Base-by-base conservation (phyloP, 1,140 invertebrate genomes). In the Drosophila busckii region DNA sequence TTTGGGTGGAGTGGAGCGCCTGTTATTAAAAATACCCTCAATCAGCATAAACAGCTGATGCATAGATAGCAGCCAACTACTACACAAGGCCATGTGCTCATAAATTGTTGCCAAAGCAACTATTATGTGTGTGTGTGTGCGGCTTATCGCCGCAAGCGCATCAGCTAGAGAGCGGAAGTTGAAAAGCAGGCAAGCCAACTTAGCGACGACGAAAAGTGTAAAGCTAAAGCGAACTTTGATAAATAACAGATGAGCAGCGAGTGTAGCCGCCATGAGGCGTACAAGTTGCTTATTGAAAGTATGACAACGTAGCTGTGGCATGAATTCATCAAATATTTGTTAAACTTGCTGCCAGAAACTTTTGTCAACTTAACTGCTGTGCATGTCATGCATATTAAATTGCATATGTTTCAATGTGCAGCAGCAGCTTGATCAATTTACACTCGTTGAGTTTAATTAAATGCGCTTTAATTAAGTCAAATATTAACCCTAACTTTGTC, bases 371-470 rank as follows among this genome's bases (percentile, higher is more conserved):
- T 75, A 76, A 70, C 75, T 82, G 70, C n/a, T 60, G 69, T 62
- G 69, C 73, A 54, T 37, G 65, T 46, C 75, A 82, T 82, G 76
- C 82, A 82, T 82, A 82, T 82, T 83, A 82, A 82, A 82, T 82
- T 82, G 65, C 53, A 66, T 83, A 83, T 82, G 83, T 82, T 82
- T 76, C 75, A 67, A 67, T 71, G 62, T 65, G 70, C 37, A n/a
- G n/a, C n/a, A n/a, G n/a, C n/a, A n/a, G n/a, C n/a, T n/a, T n/a
- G n/a, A n/a, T n/a, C n/a, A n/a, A n/a, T n/a, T n/a, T n/a, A 32
- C 34, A 34, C 62, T 55, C 31, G 31, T 50, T 53, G 25, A 66
- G 40, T 56, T 63, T 67, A 67, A 82, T 82, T 50, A 70, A 75
- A 61, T 66, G 56, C 61, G 44, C 60, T 82, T 82, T 62, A 75